Base-by-base conservation (phyloP, 2,797 vertebrate genomes). In the Prunella strophiata region DNA sequence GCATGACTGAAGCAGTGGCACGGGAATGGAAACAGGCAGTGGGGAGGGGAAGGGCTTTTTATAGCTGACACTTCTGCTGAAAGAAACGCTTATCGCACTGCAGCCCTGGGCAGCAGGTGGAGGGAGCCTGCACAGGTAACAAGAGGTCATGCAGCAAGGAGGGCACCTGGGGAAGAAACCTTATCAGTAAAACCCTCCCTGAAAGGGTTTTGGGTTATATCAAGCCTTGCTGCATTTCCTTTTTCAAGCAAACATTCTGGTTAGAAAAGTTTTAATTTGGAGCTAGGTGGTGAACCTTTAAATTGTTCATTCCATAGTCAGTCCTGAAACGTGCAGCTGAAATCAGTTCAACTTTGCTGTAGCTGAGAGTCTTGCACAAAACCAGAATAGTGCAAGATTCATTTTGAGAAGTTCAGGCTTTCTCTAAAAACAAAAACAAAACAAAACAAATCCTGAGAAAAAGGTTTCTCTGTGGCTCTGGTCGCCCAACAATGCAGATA, bases 11-110 rank as follows among this genome's bases (percentile, higher is more conserved):
- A 71, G 80, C 34, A 16, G 83, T 17, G 30, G 73, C 88, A 73
- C 5, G 0, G 85, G 86, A 94, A 95, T 95, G 93, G 94, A 94
- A 95, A 94, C 76, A 82, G 70, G 91, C 95, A 91, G 79, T 0
- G 1, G 88, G 93, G 94, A 95, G 93, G 88, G 70, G 83, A 96
- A 95, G 48, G 74, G 88, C 93, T 96, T 96, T 96, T 96, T 95
- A 96, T 96, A 96, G 94, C 91, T 94, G 94, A 94, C 90, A 66
- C 93, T 91, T 88, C 85, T 92, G 93, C 93, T 93, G 88, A 93
- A 88, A 86, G 85, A 84, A 96, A 70, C 3, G 15, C 90, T 96
- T 94, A 85, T 95, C 20, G 0, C 32, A 1, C 63, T 18, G 85
- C 74, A 47, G 88, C 80, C 43, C 40, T 38, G 89, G 85, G 71